Evolutionary conservation across 2,113 vertebrate species (phyloP), one percentile per base, ranked within the genome.

Genomic region (Trematomus loennbergii): DNA sequence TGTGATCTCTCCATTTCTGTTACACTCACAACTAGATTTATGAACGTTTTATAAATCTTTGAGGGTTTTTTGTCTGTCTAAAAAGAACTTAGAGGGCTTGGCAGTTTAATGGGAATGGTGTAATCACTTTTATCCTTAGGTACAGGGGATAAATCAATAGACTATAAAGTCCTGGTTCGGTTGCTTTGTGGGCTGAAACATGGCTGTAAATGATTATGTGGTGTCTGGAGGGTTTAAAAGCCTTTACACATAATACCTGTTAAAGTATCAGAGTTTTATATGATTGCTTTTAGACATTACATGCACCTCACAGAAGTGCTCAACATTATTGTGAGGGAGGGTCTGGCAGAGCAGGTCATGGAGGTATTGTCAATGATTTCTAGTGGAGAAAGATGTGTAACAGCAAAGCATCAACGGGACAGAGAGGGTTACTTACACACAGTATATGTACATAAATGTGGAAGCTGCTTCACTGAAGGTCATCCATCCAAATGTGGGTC

Each of bases 111-210:
- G 45, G 63, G 65, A 61, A 57, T 62, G 77, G 69, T 73, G 61
- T 77, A 81, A 88, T 86, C 81, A 78, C 75, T 76, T 83, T 70
- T 55, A 78, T 84, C 63, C 55, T 60, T 29, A 65, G 40, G 46
- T 29, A 40, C 57, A 71, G 16, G 46, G 25, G 54, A 50, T 83
- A 84, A 89, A 90, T 90, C 85, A 89, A 82, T 75, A 72, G 10
- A 22, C 72, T 36, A 75, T 81, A 57, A 81, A 83, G 36, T 60
- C 79, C 55, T 62, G 61, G 40, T 72, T 52, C 52, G 52, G 69
- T 69, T 66, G 65, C 20, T 58, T 58, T 79, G 79, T 66, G 18
- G 63, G 54, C 53, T 78, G 43, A 69, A 70, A 69, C 22, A 55
- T 58, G 18, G 40, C 12, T 53, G 62, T 68, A 52, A 75, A 68